Conservation (phyloP, 2,888 invertebrate genomes). For the Spialia ferax region DNA sequence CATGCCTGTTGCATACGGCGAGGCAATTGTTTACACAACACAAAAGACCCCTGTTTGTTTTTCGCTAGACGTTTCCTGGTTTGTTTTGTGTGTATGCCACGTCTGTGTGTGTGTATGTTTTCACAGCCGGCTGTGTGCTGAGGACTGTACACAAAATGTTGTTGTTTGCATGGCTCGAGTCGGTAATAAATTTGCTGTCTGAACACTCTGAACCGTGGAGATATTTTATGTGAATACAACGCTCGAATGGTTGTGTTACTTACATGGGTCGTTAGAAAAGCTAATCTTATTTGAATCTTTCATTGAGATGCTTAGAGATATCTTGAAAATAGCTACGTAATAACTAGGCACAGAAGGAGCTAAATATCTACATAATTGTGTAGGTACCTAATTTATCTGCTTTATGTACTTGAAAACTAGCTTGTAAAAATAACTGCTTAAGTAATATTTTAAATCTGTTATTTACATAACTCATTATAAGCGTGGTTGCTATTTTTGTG, state of each 20-base stretch:
- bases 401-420: too few species aligned
- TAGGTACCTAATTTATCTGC: too few species aligned
- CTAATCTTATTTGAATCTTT: background rate
- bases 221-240: slow-evolving; percentile 45
- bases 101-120: slow-evolving; percentile 70
- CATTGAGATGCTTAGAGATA: background rate
- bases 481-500: too few species aligned
- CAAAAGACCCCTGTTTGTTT: slow-evolving; percentile 87
- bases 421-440: too few species aligned
- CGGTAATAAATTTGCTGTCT: slow-evolving; percentile 74
- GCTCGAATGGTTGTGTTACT: slow-evolving; percentile 37
- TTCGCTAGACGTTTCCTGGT: slow-evolving; percentile 87
- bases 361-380: too few species aligned
- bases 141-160: slow-evolving; percentile 81
- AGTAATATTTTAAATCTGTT: too few species aligned
- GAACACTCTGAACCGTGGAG: slow-evolving; percentile 45
- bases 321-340: too few species aligned
- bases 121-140: slow-evolving; percentile 78
- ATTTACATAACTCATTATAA: too few species aligned
- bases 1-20: slow-evolving; percentile 83
- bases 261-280: background rate
- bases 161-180: slow-evolving; percentile 75
- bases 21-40: slow-evolving; percentile 85
- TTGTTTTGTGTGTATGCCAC: slow-evolving; percentile 81
- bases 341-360: too few species aligned